These are phyloP conservation scores for Aethina tumida DNA, from an alignment of 1,140 invertebrate species.

Conservation along the genomic window DNA sequence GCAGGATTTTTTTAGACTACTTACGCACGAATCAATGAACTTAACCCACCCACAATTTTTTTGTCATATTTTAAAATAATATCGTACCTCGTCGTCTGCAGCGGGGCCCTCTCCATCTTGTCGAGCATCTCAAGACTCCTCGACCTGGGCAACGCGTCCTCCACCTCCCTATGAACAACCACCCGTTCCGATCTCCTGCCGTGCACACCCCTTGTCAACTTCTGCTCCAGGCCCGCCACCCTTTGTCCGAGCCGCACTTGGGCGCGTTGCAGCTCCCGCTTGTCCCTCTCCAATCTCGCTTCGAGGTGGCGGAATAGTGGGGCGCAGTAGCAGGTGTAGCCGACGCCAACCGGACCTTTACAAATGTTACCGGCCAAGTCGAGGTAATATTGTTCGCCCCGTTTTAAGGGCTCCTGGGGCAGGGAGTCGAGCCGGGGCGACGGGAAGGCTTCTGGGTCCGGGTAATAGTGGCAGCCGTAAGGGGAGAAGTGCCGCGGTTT, in stretches of 20 bases:
- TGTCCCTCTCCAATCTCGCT: slow-evolving; percentile 72
- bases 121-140: slow-evolving; percentile 54
- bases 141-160: slow-evolving; percentile 48
- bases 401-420: slow-evolving; percentile 72
- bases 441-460: slow-evolving; percentile 71
- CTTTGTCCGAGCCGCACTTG: slow-evolving; percentile 71
- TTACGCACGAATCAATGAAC: too few relatives aligned
- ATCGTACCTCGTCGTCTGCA: slow-evolving; percentile 28
- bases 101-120: slow-evolving; percentile 23
- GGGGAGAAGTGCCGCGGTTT: slow-evolving; percentile 62
- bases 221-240: slow-evolving; percentile 66
- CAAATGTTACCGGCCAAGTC: slow-evolving; percentile 94
- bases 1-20: too few relatives aligned
- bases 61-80: too few relatives aligned
- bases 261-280: slow-evolving; percentile 72
- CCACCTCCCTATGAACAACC: slow-evolving; percentile 42
- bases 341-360: slow-evolving; percentile 85
- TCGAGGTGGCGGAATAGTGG: slow-evolving; percentile 82
- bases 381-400: slow-evolving; percentile 89
- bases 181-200: slow-evolving; percentile 49
- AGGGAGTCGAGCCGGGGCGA: slow-evolving; percentile 74
- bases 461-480: slow-evolving; percentile 83
- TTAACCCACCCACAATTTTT: too few relatives aligned
- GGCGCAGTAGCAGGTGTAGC: slow-evolving; percentile 65
- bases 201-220: slow-evolving; percentile 48